Evolutionary conservation across 2,113 vertebrate genomes (phyloP), one percentile per base, ranked within the genome.

Genomic region (Pluvianellus socialis): DNA sequence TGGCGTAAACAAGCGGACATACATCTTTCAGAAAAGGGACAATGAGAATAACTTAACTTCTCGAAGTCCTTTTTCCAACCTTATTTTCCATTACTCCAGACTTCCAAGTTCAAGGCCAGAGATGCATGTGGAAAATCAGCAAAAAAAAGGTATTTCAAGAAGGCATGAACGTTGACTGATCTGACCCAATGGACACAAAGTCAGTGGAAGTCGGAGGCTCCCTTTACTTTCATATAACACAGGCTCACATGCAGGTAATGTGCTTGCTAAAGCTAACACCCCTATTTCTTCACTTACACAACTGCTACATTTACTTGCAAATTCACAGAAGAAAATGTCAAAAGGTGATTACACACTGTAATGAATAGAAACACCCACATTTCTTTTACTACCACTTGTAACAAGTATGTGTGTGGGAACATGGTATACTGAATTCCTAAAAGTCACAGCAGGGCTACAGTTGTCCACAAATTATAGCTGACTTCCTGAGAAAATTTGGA

Each of bases 301-400:
- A 81, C 50, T 21, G 28, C 45, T 86, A 63, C 67, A 56, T 84
- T 74, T 71, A 90, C 94, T 92, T 94, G 91, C 65, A 91, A 61
- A 86, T 94, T 80, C 44, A 56, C 50, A 76, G 70, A 82, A 77
- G 33, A 90, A 88, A 94, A 92, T 6, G 10, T 77, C 68, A 90
- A 80, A 84, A 83, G 86, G 79, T 80, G 76, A 90, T 92, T 93
- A 68, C 53, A 68, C 10, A 52, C 8, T 88, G 38, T 56, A 92
- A 52, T 14, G 86, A 94, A 90, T 23, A 88, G 74, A 56, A 95
- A 93, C 92, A 89, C 96, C 88, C 68, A 93, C 83, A 58, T 72
- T 89, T 91, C 68, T 94, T 92, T 84, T 56, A 89, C 86, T 61
- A 75, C 52, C 66, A 47, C 72, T 79, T 24, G 15, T 44, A 71